These are phyloP conservation scores for Neomorphus geoffroyi DNA, from an alignment of 2,797 vertebrate species.

Conservation along the genomic window DNA sequence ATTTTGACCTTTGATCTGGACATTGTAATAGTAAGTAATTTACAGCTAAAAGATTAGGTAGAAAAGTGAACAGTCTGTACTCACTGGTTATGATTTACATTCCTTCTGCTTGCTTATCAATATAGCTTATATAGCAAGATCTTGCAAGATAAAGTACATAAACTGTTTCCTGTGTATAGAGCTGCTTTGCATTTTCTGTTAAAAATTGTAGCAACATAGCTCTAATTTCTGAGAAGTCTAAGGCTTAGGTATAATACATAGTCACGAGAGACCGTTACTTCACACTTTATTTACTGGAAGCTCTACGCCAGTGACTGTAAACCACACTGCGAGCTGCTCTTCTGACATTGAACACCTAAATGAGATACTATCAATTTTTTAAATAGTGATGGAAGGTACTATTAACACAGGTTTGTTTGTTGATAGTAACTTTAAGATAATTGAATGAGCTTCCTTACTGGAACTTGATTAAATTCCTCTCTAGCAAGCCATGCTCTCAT, in stretches of 20 bases:
- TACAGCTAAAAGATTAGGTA: not conserved
- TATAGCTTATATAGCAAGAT: not conserved
- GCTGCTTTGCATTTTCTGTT: conserved; percentile 25
- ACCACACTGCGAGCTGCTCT: not conserved
- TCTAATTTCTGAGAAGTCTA: not conserved
- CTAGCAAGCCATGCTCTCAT: not conserved
- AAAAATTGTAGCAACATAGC: not conserved
- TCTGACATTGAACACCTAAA: not conserved
- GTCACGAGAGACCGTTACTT: not conserved
- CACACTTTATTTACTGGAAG: not conserved
- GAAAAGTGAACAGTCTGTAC: not conserved
- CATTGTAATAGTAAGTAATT: conserved; percentile 93
- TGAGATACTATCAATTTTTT: not conserved
- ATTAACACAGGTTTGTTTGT: not conserved
- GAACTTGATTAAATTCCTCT: not conserved
- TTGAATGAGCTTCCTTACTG: not conserved
- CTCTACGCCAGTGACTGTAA: not conserved
- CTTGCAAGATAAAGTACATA: conserved; percentile 8
- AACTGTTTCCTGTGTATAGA: conserved; percentile 1
- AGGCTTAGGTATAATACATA: not conserved
- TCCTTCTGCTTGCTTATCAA: not conserved
- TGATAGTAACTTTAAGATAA: not conserved
- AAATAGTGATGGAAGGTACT: not conserved
- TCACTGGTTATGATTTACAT: not conserved
- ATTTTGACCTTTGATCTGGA: conserved; percentile 95